Base-by-base conservation (phyloP, 2,113 vertebrate genomes). In the Peromyscus polionotus region DNA sequence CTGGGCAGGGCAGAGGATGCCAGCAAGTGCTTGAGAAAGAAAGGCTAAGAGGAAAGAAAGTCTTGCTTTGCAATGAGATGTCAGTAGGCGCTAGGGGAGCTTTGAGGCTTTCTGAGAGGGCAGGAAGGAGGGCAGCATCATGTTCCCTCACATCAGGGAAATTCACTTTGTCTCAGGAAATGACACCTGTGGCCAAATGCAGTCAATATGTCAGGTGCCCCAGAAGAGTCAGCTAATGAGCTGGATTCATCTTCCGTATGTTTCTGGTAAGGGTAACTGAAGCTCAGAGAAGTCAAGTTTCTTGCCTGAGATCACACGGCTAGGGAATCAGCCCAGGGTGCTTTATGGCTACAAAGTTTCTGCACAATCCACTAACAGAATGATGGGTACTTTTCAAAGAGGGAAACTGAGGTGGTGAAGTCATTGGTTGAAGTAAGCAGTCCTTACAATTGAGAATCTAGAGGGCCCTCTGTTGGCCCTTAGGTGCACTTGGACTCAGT, bases 151-250 rank as follows among this genome's bases (percentile, higher is more conserved):
- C n/a, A 17, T 59, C 39, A 93, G 51, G 57, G 24, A 59, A 77
- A 61, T 36, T 80, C 54, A 22, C 63, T 93, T 19, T 89, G 39
- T 31, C 85, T 76, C 67, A 36, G 86, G 85, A 73, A 95, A 87
- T 14, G 70, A 90, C 95, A 96, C 95, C 95, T 97, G 91, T 95
- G 75, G 94, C 65, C 88, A 92, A 63, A 75, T 36, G n/a, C 61
- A 79, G 14, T 3, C 45, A 84, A 57, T 95, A 42, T 28, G 36
- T 59, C 88, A 26, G 13, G 17, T 24, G 42, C 12, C 20, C 5
- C 24, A 45, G 54, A 70, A 70, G 59, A 68, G 36, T 28, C 4
- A 13, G 73, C 89, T 59, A 61, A 88, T 67, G 24, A 33, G 77
- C 20, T 12, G 31, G 72, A 48, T 33, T 57, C 72, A 90, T 54